These are phyloP conservation scores for Hybognathus amarus DNA, from an alignment of 2,797 vertebrate genomes.

Conservation along the genomic window DNA sequence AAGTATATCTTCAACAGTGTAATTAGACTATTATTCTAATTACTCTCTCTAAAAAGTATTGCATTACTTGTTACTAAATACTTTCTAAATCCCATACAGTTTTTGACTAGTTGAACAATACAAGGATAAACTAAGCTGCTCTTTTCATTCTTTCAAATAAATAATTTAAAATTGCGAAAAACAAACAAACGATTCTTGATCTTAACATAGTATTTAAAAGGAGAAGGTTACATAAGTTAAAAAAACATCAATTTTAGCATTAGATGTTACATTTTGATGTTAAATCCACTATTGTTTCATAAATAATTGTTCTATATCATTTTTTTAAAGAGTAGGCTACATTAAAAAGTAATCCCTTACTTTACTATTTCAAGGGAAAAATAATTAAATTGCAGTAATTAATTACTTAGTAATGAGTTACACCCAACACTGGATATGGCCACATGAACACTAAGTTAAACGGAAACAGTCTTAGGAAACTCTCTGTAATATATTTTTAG, in stretches of 20 bases:
- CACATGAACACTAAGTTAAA: constrained; percentile 17
- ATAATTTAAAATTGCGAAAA: not conserved
- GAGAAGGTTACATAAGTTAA: not conserved
- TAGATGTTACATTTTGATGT: not conserved
- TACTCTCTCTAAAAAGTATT: not conserved
- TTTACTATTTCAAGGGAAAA: not conserved
- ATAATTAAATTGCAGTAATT: not conserved
- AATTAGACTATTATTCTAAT: not conserved
- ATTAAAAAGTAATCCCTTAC: not conserved
- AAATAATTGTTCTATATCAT: not conserved
- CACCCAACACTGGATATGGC: not conserved
- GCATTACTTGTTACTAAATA: not conserved
- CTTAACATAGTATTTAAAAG: not conserved
- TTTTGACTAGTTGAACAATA: not conserved
- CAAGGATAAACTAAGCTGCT: not conserved
- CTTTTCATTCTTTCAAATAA: not conserved
- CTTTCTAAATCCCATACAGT: not conserved
- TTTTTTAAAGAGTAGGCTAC: not conserved
- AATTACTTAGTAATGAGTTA: not conserved
- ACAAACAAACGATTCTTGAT: not conserved
- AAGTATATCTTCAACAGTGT: not conserved
- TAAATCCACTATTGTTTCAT: not conserved
- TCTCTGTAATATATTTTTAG: constrained; percentile 81
- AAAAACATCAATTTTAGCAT: not conserved
- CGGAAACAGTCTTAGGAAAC: constrained; percentile 29